Percentiles rank a stretch among this genome's conserved stretches.
Conservation (phyloP, 1,140 invertebrate species). For the Drosophila willistoni region DNA sequence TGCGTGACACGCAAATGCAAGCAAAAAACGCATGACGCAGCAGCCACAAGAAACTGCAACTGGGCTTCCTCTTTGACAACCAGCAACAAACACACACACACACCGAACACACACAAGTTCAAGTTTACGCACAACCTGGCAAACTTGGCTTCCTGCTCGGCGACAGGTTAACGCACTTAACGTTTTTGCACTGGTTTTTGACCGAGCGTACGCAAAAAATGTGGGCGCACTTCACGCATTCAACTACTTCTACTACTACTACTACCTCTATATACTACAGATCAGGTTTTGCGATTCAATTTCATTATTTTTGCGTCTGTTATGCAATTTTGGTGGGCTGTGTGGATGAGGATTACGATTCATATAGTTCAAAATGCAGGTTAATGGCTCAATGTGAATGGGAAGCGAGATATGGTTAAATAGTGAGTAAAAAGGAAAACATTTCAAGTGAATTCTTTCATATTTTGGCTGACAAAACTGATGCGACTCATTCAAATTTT, state of each 20-base stretch:
- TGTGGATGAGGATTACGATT: slow-evolving; percentile 39
- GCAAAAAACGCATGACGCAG: slow-evolving; percentile 57
- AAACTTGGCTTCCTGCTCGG: slow-evolving; percentile 53
- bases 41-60: slow-evolving; percentile 19
- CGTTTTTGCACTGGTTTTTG: slow-evolving; percentile 4
- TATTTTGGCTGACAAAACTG: neutral
- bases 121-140: slow-evolving; percentile 64
- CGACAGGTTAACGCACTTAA: slow-evolving; percentile 52
- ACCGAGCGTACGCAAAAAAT: neutral
- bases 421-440: no score
- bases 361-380: slow-evolving; percentile 48
- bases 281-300: slow-evolving; percentile 54
- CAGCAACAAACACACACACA: neutral
- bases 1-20: slow-evolving; percentile 53
- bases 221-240: slow-evolving; percentile 30
- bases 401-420: neutral
- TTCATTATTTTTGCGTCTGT: slow-evolving; percentile 28
- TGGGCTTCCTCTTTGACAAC: slow-evolving; percentile 31
- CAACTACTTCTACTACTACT: slow-evolving; percentile 36
- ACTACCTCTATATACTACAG: neutral
- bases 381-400: slow-evolving; percentile 51
- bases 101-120: slow-evolving; percentile 50
- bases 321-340: slow-evolving; percentile 48
- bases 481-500: neutral
- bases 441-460: no score